Evolutionary conservation across 2,797 vertebrate genomes (phyloP).

Genomic region (Muscicapa comitata): DNA sequence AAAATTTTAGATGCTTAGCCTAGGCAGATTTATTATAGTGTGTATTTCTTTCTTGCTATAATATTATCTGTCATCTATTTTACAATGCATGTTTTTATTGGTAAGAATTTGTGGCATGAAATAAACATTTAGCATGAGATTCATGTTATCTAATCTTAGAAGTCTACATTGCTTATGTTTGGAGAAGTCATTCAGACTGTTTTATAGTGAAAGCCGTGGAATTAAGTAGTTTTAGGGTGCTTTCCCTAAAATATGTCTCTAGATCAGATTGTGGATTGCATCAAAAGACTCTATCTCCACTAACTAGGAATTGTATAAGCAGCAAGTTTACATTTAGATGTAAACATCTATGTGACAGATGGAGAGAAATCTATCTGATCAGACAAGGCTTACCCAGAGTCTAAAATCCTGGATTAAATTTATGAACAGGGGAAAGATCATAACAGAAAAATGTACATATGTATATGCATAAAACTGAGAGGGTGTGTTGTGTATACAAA

Average conservation of each 20-base stretch:
- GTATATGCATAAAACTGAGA: neutral
- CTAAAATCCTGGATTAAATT: neutral
- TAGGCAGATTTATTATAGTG: neutral
- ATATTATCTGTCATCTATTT: neutral
- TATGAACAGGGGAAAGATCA: neutral
- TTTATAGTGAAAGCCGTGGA: neutral
- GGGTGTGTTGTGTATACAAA: rapidly evolving
- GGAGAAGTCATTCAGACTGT: neutral
- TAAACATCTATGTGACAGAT: neutral
- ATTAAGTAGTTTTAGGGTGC: neutral
- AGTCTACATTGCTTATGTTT: neutral
- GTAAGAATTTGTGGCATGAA: neutral
- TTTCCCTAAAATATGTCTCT: neutral
- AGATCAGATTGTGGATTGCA: neutral
- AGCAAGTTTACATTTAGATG: neutral
- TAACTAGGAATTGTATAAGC: neutral
- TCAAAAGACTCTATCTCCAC: neutral
- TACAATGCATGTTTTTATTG: neutral
- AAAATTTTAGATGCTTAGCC: neutral
- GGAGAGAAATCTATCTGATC: neutral
- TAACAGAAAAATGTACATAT: neutral
- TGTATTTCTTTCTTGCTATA: neutral
- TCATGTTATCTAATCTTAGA: neutral
- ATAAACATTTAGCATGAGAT: neutral
- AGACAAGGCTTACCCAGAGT: neutral